These are phyloP conservation scores for Drosophila stalkeri DNA, from an alignment of 2,888 invertebrate genomes.

Conservation along the genomic window DNA sequence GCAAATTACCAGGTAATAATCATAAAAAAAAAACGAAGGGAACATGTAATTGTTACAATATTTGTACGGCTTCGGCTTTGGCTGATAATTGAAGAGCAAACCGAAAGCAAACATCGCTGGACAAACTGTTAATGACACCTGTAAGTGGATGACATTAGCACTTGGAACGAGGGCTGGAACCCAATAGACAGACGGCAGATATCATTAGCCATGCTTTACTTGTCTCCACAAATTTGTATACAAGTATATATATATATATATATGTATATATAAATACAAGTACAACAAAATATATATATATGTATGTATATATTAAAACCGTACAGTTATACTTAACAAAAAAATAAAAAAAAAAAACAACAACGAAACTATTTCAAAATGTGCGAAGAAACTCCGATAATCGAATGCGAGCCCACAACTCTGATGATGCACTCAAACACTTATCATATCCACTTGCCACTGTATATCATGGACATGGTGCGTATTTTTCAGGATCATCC, in stretches of 20 bases:
- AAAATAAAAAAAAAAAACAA: constrained; percentile 2
- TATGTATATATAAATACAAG: neutral
- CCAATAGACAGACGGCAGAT: constrained; percentile 31
- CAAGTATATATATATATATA: neutral
- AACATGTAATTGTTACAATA: constrained; percentile 76
- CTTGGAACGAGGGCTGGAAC: constrained; percentile 28
- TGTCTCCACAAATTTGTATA: constrained; percentile 9
- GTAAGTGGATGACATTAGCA: constrained; percentile 77
- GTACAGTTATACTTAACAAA: neutral
- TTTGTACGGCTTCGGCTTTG: constrained; percentile 56
- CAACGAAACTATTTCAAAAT: constrained; percentile 29
- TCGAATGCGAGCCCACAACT: constrained; percentile 76
- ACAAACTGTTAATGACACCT: constrained; percentile 83
- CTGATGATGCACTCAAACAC: constrained; percentile 70
- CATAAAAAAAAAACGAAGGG: constrained; percentile 49
- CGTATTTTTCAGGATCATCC: constrained; percentile 84
- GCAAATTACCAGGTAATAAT: constrained; percentile 79
- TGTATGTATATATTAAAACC: neutral
- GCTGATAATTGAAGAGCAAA: constrained; percentile 71
- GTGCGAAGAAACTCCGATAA: constrained; percentile 61
- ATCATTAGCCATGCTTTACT: constrained; percentile 26
- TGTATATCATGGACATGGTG: constrained; percentile 83
- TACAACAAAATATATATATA: neutral
- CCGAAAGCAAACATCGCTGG: constrained; percentile 46
- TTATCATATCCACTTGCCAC: constrained; percentile 80